Percentiles rank a stretch among this genome's conserved stretches.
Evolutionary conservation across 2,797 vertebrate genomes (phyloP).

Genomic region (Cuniculus paca): DNA sequence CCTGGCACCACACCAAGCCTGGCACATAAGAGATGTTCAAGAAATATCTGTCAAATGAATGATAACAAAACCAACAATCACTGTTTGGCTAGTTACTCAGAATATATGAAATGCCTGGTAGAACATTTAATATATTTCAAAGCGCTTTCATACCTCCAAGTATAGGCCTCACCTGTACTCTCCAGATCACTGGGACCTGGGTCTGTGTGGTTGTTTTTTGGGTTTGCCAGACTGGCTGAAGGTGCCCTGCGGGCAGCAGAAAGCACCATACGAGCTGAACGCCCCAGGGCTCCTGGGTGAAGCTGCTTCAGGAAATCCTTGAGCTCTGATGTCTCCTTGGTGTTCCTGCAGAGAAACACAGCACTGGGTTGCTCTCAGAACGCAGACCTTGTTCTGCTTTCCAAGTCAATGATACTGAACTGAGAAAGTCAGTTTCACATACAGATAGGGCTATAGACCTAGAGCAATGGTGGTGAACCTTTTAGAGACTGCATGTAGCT

Average conservation of each 20-base stretch:
- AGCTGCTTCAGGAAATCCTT: conserved; percentile 75
- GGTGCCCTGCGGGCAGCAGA: conserved; percentile 73
- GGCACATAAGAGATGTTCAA: neutral
- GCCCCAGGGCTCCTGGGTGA: conserved; percentile 82
- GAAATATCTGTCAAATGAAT: conserved; percentile 20
- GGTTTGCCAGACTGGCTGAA: neutral
- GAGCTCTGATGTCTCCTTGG: conserved; percentile 67
- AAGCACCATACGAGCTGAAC: conserved; percentile 88
- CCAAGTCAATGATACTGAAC: neutral
- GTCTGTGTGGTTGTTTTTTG: neutral
- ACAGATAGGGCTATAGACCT: neutral
- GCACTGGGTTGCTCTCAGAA: conserved; percentile 2
- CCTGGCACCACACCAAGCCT: neutral
- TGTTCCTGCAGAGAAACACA: conserved; percentile 72
- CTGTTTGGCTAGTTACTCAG: neutral
- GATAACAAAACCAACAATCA: neutral
- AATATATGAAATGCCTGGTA: neutral
- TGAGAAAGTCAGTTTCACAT: conserved; percentile 5
- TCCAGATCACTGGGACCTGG: conserved; percentile 6
- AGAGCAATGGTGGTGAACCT: neutral
- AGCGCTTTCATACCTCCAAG: neutral
- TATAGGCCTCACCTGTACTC: conserved; percentile 63
- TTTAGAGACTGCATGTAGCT: neutral
- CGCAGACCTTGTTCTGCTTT: neutral
- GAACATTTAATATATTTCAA: conserved; percentile 12